Evolutionary conservation across 2,888 invertebrate species (phyloP), one percentile per base, ranked within the genome.

Genomic region (Axea sp.): DNA sequence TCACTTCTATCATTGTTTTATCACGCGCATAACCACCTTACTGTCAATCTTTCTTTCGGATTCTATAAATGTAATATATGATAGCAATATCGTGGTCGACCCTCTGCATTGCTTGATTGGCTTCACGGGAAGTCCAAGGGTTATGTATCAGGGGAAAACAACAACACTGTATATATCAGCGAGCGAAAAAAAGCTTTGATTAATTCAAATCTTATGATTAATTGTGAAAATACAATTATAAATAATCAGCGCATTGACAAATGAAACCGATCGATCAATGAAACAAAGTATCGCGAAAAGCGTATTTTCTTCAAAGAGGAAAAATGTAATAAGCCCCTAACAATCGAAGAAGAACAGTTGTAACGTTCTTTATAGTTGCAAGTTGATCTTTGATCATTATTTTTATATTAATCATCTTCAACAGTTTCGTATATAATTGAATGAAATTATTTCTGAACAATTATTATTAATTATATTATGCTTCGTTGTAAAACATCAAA

Each of bases 21-120:
- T 69, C 69, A 49, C 39, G 49, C 43, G 39, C 33, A 11, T 43
- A 12, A 45, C 68, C 59, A 57, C 57, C 59, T 59, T 14, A 8
- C 57, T 68, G 68, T 68, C 59, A 47, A 69, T 69, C 69, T 60
- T 60, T 47, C 68, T 39, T 53, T 45, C 47, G 69, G 43, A 53
- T 62, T 69, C 60, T 60, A 60, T 60, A 69, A 69, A 69, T 69
- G 60, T 68, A 68, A 68, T 60, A 68, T 60, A 51, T 37, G 68
- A 60, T 68, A 51, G 59, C 24, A 60, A 68, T 59, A 68, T 60
- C 51, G 45, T 45, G 31, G 17, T 28, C 59, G 68, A 68, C 68
- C 59, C 68, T 60, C 68, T 59, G 28, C 59, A 60, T 68, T 43
- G 41, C 59, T 51, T 51, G 68, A 68, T 60, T 68, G 68, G 45